Conservation (phyloP, 2,113 vertebrate genomes). For the Forbesichthys papilliferus region DNA sequence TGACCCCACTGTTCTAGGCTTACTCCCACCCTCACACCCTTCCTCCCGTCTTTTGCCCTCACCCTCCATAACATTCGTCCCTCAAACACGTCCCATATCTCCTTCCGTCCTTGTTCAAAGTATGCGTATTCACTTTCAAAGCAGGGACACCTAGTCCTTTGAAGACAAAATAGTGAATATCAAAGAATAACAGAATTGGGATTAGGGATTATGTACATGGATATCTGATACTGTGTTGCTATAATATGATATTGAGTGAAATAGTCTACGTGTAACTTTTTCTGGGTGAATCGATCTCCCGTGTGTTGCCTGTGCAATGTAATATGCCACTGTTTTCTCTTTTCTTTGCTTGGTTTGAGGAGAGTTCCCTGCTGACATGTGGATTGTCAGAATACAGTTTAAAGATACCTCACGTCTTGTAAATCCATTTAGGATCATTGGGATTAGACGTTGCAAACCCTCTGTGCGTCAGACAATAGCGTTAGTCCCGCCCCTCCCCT, state of each 20-base stretch:
- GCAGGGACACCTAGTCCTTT: too few relatives aligned
- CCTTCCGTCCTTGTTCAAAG: slow-evolving; percentile 24
- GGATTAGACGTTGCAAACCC: slow-evolving; percentile 42
- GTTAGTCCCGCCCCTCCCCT: slow-evolving; percentile 42
- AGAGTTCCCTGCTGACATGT: slow-evolving; percentile 12
- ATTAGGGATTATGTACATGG: too few relatives aligned
- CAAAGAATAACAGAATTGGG: too few relatives aligned
- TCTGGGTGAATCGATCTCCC: too few relatives aligned
- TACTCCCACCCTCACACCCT: slow-evolving; percentile 64
- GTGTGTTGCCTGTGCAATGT: not conserved
- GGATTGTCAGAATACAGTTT: slow-evolving; percentile 37
- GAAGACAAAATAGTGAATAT: too few relatives aligned
- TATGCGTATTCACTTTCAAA: slow-evolving; percentile 56
- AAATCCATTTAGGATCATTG: slow-evolving; percentile 63
- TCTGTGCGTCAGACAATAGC: slow-evolving; percentile 49
- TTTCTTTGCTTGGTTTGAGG: slow-evolving; percentile 27
- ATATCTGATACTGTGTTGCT: too few relatives aligned
- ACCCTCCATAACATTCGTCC: slow-evolving; percentile 23
- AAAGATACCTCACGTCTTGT: slow-evolving; percentile 27
- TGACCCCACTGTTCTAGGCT: slow-evolving; percentile 41
- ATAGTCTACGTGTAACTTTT: too few relatives aligned
- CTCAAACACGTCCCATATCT: slow-evolving; percentile 8
- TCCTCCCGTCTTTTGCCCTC: slow-evolving; percentile 35
- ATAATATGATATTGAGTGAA: too few relatives aligned
- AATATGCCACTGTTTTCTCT: slow-evolving; percentile 24